Evolutionary conservation across 2,888 invertebrate genomes (phyloP).

Genomic region (Ecliptopera silaceata): DNA sequence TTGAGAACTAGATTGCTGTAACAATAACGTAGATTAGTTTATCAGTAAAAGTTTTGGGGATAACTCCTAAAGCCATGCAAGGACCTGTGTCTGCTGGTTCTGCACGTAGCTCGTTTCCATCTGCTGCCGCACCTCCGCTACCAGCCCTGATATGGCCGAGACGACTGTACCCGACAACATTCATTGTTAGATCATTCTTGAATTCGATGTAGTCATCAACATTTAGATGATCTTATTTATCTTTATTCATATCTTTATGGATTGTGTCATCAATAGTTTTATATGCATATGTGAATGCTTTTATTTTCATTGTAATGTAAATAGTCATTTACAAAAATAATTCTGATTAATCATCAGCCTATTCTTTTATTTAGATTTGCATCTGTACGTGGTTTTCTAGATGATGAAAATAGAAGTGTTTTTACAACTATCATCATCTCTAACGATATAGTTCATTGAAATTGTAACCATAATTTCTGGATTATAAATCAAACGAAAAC

Average conservation of each 20-base stretch:
- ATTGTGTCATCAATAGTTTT: no score
- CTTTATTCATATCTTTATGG: no score
- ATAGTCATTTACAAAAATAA: no score
- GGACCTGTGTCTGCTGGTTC: slow-evolving; percentile 80
- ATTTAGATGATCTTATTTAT: no score
- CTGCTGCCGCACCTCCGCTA: slow-evolving; percentile 91
- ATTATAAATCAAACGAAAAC: slow-evolving; percentile 45
- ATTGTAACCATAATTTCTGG: not conserved
- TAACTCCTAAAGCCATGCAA: slow-evolving; percentile 60
- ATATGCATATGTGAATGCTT: no score
- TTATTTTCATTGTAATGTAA: no score
- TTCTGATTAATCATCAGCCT: no score
- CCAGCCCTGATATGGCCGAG: slow-evolving; percentile 90
- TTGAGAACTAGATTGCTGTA: no score
- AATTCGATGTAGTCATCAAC: not conserved
- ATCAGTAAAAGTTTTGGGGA: not conserved
- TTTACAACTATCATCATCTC: not conserved
- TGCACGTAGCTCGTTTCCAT: slow-evolving; percentile 83
- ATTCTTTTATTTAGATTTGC: not conserved
- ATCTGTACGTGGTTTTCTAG: not conserved
- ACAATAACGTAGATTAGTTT: not conserved
- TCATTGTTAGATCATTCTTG: slow-evolving; percentile 38
- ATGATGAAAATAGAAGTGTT: no score
- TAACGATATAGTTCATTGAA: not conserved
- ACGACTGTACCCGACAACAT: slow-evolving; percentile 84